These are phyloP conservation scores for Camelus dromedarius DNA, from an alignment of 2,113 vertebrate genomes.

Conservation along the genomic window DNA sequence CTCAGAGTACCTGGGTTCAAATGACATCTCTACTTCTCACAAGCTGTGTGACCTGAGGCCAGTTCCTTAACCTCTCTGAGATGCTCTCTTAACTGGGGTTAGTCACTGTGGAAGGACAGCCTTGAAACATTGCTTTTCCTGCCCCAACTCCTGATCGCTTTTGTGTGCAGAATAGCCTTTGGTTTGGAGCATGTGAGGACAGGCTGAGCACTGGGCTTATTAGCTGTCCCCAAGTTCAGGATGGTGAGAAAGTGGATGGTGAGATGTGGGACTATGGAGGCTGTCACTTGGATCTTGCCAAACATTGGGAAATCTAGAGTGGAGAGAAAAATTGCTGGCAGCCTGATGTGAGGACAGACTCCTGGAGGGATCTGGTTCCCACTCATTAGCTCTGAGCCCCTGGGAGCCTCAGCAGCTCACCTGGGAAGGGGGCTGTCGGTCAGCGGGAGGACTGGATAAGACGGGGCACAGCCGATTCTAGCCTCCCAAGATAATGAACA, in stretches of 20 bases:
- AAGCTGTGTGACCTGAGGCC: not conserved
- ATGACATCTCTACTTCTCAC: not conserved
- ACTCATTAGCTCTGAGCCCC: not conserved
- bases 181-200: no score
- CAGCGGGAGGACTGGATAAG: not conserved
- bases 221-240: not conserved
- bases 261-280: fast-evolving
- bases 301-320: not conserved
- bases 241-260: not conserved
- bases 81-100: not conserved
- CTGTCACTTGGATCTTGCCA: not conserved
- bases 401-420: not conserved
- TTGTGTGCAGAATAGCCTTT: not conserved
- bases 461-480: fast-evolving
- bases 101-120: not conserved
- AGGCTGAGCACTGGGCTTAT: not conserved
- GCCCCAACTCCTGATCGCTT: not conserved
- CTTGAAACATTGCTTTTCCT: not conserved
- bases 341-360: not conserved
- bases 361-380: not conserved
- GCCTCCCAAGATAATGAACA: not conserved
- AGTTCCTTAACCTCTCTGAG: not conserved
- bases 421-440: not conserved
- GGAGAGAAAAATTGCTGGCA: not conserved
- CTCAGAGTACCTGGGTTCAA: not conserved